Evolutionary conservation across 2,888 invertebrate genomes (phyloP), one percentile per base, ranked within the genome.

Genomic region (Julus scanicus): DNA sequence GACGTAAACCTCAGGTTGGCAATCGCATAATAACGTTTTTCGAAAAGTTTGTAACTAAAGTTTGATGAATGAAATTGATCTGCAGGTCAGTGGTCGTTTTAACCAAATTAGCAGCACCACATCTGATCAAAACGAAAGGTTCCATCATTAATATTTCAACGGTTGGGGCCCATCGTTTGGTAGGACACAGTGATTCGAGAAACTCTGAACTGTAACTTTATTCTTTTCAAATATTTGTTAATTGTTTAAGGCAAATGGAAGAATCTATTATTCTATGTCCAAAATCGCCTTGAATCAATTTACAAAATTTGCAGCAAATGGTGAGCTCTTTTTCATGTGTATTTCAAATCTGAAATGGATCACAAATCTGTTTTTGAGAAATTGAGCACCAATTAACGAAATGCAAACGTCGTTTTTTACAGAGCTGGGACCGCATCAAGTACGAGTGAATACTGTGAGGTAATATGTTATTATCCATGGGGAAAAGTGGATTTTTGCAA

Each of bases 51-150:
- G 29, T 29, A 29, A 29, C 29, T 29, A 29, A 29, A 29, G 17
- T 15, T 53, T 53, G 53, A 53, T 53, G 53, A 13, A 0, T 53
- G 53, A 53, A 53, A 53, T 53, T 9, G 53, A 53, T 53, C 6
- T 3, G 3, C 84, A 86, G 86, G 29, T 3, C 88, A 2, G 39
- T 88, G 57, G 9, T 88, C 15, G 83, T 83, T 37, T 83, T 88
- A 53, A 88, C 88, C 3, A 48, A 86, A 80, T 29, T 87, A 4
- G 88, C 86, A 29, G 88, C 88, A 13, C 88, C 88, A 11, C 87
- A 88, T 48, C 83, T 88, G n/a, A 80, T 80, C 8, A 88, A 88
- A 87, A 88, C 87, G 0, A 83, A 88, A 83, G 88, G 88, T 13
- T 40, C 71, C 17, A 48, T 88, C 6, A 83, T 88, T 6, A 87